phyloP scores from a whole-genome alignment of 2,797 vertebrate genomes.

The Tragelaphus oryx region DNA sequence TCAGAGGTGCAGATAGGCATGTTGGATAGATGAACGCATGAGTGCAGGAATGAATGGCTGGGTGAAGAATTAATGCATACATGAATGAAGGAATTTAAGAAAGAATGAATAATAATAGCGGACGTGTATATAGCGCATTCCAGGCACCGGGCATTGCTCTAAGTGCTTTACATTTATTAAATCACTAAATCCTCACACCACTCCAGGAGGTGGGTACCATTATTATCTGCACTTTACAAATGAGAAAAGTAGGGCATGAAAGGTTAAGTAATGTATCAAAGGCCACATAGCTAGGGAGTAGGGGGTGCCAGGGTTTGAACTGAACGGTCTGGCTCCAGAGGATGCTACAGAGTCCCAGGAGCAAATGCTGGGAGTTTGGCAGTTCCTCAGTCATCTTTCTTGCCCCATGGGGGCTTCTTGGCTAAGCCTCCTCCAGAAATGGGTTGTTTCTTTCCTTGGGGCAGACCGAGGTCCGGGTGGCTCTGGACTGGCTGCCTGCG shows the following conservation, averaged over 20 bases:
- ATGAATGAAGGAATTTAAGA: conserved; percentile 13
- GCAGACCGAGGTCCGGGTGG: neutral
- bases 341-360: neutral
- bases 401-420: neutral
- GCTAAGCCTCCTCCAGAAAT: neutral
- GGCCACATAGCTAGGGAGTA: neutral
- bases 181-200: conserved; percentile 52
- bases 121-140: neutral
- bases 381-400: neutral
- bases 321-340: neutral
- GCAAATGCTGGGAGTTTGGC: neutral
- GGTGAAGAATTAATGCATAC: neutral
- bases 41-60: conserved; percentile 13
- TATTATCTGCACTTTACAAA: conserved; percentile 27
- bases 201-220: neutral
- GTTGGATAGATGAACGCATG: neutral
- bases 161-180: conserved; percentile 47
- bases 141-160: conserved; percentile 13
- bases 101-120: conserved; percentile 10
- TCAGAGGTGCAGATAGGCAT: neutral
- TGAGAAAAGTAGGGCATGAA: neutral
- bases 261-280: neutral
- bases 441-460: neutral
- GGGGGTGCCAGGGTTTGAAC: neutral
- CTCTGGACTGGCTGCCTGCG: neutral